phyloP scores from a whole-genome alignment of 2,797 vertebrate species.

The Enteromius argenteus region DNA sequence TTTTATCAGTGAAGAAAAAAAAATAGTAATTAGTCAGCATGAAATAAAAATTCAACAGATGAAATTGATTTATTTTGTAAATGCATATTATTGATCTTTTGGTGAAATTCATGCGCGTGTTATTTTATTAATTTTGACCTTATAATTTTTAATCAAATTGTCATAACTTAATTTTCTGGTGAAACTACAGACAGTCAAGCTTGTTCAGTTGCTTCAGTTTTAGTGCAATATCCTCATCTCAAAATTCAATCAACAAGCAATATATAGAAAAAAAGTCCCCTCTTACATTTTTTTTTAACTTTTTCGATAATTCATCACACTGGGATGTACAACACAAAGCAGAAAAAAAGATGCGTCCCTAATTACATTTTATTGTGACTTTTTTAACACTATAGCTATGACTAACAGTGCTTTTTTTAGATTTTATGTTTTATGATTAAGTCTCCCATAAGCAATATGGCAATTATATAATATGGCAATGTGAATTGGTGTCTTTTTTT shows the following conservation, averaged over 20 bases:
- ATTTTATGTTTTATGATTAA: background rate
- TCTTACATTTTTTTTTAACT: background rate
- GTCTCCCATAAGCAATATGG: background rate
- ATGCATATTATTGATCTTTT: background rate
- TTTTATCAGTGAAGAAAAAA: constrained; percentile 58
- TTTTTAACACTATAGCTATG: background rate
- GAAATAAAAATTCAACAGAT: background rate
- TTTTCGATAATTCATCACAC: background rate
- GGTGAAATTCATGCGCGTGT: background rate
- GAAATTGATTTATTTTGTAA: background rate
- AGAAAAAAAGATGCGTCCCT: background rate
- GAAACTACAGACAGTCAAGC: background rate
- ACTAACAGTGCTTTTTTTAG: background rate
- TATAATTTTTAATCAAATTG: background rate
- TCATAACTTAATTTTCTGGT: constrained; percentile 13
- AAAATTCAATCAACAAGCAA: background rate
- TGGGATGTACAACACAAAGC: background rate
- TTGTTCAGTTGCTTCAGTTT: background rate
- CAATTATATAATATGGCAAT: no score
- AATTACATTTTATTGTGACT: background rate
- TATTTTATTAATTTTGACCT: background rate
- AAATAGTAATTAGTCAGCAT: background rate
- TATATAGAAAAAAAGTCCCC: background rate
- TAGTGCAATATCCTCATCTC: background rate
- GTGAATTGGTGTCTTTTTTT: background rate